These are phyloP conservation scores for Sternotherus odoratus DNA, from an alignment of 2,797 vertebrate species.

Conservation along the genomic window DNA sequence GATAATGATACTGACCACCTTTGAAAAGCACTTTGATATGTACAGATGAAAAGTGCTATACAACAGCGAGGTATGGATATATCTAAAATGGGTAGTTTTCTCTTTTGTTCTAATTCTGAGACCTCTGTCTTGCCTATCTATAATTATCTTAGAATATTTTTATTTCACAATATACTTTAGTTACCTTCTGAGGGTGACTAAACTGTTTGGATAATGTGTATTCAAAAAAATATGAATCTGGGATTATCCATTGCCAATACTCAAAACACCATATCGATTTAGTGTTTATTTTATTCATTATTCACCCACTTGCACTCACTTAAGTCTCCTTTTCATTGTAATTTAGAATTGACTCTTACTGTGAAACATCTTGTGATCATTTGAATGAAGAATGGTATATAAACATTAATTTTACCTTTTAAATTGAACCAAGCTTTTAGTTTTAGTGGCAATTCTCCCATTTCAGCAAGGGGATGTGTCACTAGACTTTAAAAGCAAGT, in stretches of 20 bases:
- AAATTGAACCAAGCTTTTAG: neutral
- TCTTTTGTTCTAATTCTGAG: neutral
- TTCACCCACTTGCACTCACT: neutral
- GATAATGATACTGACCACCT: too few relatives aligned
- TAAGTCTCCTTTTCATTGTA: neutral
- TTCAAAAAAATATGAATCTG: neutral
- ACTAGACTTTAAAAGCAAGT: neutral
- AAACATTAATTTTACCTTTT: neutral
- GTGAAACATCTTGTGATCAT: neutral
- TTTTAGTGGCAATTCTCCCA: neutral
- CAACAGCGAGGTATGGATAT: too few relatives aligned
- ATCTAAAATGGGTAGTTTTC: neutral
- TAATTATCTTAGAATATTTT: neutral
- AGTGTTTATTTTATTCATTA: neutral
- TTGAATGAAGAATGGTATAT: neutral
- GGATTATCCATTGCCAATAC: neutral
- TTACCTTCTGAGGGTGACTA: neutral
- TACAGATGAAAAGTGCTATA: too few relatives aligned
- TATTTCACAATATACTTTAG: neutral
- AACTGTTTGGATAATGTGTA: neutral
- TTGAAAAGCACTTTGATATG: too few relatives aligned
- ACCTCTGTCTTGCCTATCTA: neutral
- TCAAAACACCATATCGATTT: neutral
- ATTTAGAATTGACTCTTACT: neutral
- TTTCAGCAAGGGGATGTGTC: neutral